A percentile compares a stretch with the other conserved stretches of the same genome.
phyloP scores from a whole-genome alignment of 1,140 invertebrate species.

The Eurosta solidaginis region DNA sequence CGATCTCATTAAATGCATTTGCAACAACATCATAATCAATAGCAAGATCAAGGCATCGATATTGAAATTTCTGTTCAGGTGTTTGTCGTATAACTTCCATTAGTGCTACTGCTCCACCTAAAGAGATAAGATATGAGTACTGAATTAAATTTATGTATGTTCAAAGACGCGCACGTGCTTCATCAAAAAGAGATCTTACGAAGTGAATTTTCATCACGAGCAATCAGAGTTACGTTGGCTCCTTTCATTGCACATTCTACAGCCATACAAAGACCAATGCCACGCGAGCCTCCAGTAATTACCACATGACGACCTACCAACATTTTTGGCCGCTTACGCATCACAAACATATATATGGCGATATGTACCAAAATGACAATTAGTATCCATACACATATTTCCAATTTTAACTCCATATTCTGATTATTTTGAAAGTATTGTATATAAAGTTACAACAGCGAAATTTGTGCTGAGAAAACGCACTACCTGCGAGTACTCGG shows the following conservation, averaged over 20 bases:
- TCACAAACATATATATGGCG: slow-evolving; percentile 47
- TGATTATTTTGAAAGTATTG: too few relatives aligned
- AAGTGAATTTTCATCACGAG: slow-evolving; percentile 76
- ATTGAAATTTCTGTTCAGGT: slow-evolving; percentile 70
- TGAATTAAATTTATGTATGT: not conserved
- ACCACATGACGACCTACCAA: slow-evolving; percentile 65
- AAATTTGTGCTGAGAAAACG: too few relatives aligned
- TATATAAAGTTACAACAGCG: too few relatives aligned
- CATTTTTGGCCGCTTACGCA: slow-evolving; percentile 44
- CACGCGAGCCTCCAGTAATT: slow-evolving; percentile 94
- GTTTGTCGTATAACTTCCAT: slow-evolving; percentile 49
- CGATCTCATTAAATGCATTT: slow-evolving; percentile 66
- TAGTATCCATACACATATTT: slow-evolving; percentile 40
- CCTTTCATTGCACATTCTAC: slow-evolving; percentile 76
- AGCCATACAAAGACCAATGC: slow-evolving; percentile 88
- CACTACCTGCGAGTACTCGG: too few relatives aligned
- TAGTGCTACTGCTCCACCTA: slow-evolving; percentile 51
- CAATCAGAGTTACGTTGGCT: slow-evolving; percentile 87
- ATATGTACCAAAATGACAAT: slow-evolving; percentile 41
- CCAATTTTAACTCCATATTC: slow-evolving; percentile 36
- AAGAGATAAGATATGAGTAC: slow-evolving; percentile 2
- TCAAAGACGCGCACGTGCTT: not conserved
- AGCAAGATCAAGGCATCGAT: slow-evolving; percentile 75
- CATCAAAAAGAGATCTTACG: slow-evolving; percentile 41
- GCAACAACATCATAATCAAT: slow-evolving; percentile 68